Evolutionary conservation across 2,888 invertebrate genomes (phyloP), one percentile per base, ranked within the genome.

Genomic region (Drosophila nr. perissopoda): DNA sequence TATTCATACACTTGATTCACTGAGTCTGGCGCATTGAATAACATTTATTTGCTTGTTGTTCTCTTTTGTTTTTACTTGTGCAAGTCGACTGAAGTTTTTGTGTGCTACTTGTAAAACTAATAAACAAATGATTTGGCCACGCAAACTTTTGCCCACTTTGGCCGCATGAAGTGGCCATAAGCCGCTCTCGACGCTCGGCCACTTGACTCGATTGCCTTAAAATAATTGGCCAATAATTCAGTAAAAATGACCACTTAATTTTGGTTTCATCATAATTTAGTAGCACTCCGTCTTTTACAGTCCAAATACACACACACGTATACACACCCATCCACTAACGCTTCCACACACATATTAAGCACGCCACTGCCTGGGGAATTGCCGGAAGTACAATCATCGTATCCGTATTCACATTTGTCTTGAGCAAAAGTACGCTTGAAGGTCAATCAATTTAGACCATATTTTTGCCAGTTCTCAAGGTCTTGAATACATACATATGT

Each of bases 201-300:
- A 88, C 86, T 89, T 88, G 78, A 82, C 70, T 82, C 89, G 81
- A 89, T 88, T 87, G 83, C 88, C 88, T 85, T 83, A 73, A 87
- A 89, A 89, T 87, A 89, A 87, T 89, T 89, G 89, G 76, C 71
- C 89, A 89, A 89, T 87, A 87, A 88, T 88, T 87, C 84, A 87
- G 70, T 84, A 84, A 87, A 89, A 87, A 83, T 85, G 74, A 83
- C 76, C 86, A 88, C 86, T 87, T 87, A 76, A 85, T 87, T 86
- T 79, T 71, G 72, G 71, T 73, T 81, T 82, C 76, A 79, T 84
- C 66, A 84, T 85, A 84, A 82, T 83, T 88, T 81, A 82, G 68
- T 77, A 52, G 56, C 5, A 7, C 48, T 27, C 31, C n/a, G 53
- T 54, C 53, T 18, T 40, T 66, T 60, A 33, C 46, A 36, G 42